Evolutionary conservation across 2,888 invertebrate species (phyloP), one percentile per base, ranked within the genome.

Genomic region (Danaus chrysippus): DNA sequence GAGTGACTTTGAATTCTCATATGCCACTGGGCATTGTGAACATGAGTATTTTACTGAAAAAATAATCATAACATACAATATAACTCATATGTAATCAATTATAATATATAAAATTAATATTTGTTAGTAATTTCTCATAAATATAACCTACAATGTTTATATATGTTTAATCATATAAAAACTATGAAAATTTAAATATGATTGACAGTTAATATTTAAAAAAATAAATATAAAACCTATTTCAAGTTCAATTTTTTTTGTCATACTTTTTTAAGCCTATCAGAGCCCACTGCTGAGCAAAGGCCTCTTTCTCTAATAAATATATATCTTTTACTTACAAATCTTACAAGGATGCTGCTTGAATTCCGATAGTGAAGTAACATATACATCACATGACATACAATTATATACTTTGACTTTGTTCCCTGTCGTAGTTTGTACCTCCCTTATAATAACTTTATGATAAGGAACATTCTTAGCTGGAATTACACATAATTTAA

Each of bases 1-100:
- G 53, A 94, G 76, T 0, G 93, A 93, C 71, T 92, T 92, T 0
- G 91, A 79, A 63, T 86, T 92, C 56, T 87, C 88, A 72, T 92
- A 92, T 1, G 81, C 77, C 17, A 87, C 86, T 12, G 87, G 81
- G 73, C 92, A 93, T 12, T 88, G 84, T 0, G 82, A 76, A 68
- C 92, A 92, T 12, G 81, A 71, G 66, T 89, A 92, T 68, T 83
- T 84, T n/a, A 79, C 90, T 91, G 80, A 69, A 82, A 86, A 68
- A 53, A 11, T 58, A 54, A 63, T 46, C 6, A 52, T n/a, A 55
- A 3, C 41, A n/a, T 12, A 43, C 41, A 57, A 8, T 41, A 34
- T 15, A 9, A 19, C 23, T 17, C 34, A 19, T 17, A 23, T 42
- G n/a, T 42, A 3, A 41, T n/a, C 11, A n/a, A 23, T 19, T n/a